A percentile compares a stretch with the other conserved stretches of the same genome.
Evolutionary conservation across 2,113 vertebrate genomes (phyloP).

Genomic region (Struthio camelus): DNA sequence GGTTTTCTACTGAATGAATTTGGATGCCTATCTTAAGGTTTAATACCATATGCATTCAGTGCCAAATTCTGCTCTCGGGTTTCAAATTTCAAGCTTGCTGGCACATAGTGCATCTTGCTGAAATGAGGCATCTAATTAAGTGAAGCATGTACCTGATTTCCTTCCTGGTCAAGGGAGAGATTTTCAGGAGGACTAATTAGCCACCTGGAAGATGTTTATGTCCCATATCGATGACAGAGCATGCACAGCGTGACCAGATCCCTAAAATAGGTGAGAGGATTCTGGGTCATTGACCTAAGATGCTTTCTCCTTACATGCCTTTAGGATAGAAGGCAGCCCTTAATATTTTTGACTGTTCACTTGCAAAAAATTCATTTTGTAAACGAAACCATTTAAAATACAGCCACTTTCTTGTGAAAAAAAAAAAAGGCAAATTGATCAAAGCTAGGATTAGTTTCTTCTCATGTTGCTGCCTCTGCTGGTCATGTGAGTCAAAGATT

Average conservation of each 20-base stretch:
- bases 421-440: background rate
- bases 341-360: background rate
- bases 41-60: background rate
- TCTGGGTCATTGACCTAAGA: background rate
- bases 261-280: background rate
- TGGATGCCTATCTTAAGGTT: background rate
- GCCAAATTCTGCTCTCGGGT: background rate
- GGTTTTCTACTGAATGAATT: constrained; percentile 9
- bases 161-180: background rate
- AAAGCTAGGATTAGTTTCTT: background rate
- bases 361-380: background rate
- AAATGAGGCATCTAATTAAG: constrained; percentile 19
- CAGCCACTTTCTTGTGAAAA: background rate
- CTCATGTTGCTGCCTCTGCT: background rate
- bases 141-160: background rate
- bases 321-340: background rate
- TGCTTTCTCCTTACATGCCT: background rate
- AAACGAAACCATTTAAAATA: background rate
- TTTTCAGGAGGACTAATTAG: background rate
- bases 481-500: background rate
- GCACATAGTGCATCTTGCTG: background rate
- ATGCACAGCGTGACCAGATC: background rate
- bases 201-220: background rate
- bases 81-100: background rate
- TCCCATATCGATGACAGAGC: background rate